Percentiles rank a stretch among this genome's conserved stretches.
Conservation (phyloP, 2,888 invertebrate species). For the Polylopha cassiicola region DNA sequence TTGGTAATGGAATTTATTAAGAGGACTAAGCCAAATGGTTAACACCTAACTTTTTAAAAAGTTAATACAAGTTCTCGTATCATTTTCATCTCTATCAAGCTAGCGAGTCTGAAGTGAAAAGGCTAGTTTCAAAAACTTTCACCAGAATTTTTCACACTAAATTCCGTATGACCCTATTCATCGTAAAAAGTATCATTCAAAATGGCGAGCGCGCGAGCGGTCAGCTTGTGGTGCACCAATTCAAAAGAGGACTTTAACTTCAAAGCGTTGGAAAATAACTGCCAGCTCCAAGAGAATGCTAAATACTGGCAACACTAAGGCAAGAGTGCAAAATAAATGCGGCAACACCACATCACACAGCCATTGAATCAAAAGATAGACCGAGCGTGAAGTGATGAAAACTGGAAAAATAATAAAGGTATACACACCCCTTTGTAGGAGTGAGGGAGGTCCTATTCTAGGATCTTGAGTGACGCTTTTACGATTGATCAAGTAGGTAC, state of each 20-base stretch:
- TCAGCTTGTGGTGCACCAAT: slow-evolving; percentile 57
- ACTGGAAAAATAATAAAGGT: slow-evolving; percentile 69
- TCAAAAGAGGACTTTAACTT: slow-evolving; percentile 74
- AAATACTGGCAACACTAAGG: slow-evolving; percentile 58
- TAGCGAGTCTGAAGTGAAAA: slow-evolving; percentile 4
- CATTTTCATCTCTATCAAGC: slow-evolving; percentile 4
- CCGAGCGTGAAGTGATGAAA: slow-evolving; percentile 73
- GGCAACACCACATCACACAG: slow-evolving; percentile 71
- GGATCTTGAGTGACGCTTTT: slow-evolving; percentile 39
- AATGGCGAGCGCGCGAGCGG: slow-evolving; percentile 56
- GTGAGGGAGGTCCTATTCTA: slow-evolving; percentile 61
- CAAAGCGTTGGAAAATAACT: slow-evolving; percentile 68
- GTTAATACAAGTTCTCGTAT: background rate
- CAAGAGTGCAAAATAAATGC: slow-evolving; percentile 74
- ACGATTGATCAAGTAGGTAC: background rate
- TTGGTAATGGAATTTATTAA: too few species aligned
- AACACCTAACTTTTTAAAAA: slow-evolving; percentile 5
- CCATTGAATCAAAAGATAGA: slow-evolving; percentile 74
- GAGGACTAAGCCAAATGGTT: slow-evolving; percentile 2
- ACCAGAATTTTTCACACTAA: slow-evolving; percentile 26
- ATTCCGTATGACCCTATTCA: slow-evolving; percentile 47
- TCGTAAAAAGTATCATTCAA: slow-evolving; percentile 61
- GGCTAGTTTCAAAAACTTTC: slow-evolving; percentile 6
- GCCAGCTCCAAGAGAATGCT: slow-evolving; percentile 63
- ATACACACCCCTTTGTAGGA: slow-evolving; percentile 43